Evolutionary conservation across 1,140 invertebrate genomes (phyloP).

Genomic region (Phthorimaea operculella): DNA sequence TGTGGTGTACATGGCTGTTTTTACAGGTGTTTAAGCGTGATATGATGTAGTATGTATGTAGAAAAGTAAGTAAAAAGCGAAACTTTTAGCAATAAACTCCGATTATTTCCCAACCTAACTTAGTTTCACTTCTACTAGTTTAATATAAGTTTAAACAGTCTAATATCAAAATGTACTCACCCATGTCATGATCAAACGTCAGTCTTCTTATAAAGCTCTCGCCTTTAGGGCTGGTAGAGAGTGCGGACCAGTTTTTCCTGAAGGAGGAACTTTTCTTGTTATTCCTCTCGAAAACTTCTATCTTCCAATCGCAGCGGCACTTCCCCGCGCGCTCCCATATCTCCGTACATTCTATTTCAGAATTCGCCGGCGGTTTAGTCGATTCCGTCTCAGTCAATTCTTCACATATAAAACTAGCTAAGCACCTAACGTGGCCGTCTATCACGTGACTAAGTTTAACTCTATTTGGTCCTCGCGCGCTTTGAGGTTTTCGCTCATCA

Average conservation of each 20-base stretch:
- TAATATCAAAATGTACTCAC: conserved; percentile 24
- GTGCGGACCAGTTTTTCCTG: conserved; percentile 51
- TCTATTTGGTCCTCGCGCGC: conserved; percentile 25
- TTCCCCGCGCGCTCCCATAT: conserved; percentile 63
- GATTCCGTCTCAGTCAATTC: conserved; percentile 40
- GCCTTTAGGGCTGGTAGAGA: conserved; percentile 59
- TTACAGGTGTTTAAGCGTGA: too few relatives aligned
- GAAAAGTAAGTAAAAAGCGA: too few relatives aligned
- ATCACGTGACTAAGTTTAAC: conserved; percentile 38
- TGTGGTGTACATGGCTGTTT: too few relatives aligned
- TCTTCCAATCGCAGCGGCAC: conserved; percentile 58
- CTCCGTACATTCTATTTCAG: conserved; percentile 67
- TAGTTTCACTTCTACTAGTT: too few relatives aligned
- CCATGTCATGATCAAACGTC: conserved; percentile 50
- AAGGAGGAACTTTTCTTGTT: conserved; percentile 61
- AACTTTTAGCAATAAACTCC: too few relatives aligned
- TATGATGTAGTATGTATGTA: too few relatives aligned
- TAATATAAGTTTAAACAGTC: too few relatives aligned
- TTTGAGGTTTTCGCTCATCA: conserved; percentile 40
- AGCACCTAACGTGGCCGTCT: conserved; percentile 51
- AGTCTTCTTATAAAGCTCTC: conserved; percentile 46
- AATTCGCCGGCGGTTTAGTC: conserved; percentile 47
- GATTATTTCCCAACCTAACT: too few relatives aligned
- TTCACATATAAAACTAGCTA: conserved; percentile 58
- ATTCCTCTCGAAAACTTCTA: conserved; percentile 53